A percentile compares a stretch with the other conserved stretches of the same genome.
Evolutionary conservation across 2,113 vertebrate genomes (phyloP).

Genomic region (Forbesichthys papilliferus): DNA sequence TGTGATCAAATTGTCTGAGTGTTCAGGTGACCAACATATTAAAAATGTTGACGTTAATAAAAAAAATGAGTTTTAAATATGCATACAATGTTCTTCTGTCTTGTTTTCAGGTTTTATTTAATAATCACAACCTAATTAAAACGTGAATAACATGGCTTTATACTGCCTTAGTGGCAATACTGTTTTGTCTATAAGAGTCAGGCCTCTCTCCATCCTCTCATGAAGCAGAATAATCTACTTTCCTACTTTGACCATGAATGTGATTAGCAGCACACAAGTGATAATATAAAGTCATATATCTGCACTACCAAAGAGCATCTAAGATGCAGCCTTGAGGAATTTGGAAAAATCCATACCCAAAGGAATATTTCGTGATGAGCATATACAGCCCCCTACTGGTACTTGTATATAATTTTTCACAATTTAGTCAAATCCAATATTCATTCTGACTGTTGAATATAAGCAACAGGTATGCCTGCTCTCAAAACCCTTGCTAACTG

Average conservation of each 20-base stretch:
- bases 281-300: slow-evolving; percentile 63
- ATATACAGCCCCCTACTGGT: slow-evolving; percentile 79
- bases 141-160: slow-evolving; percentile 18
- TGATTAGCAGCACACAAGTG: slow-evolving; percentile 72
- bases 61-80: too few species aligned
- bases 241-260: slow-evolving; percentile 72
- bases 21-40: neutral
- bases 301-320: slow-evolving; percentile 59
- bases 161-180: slow-evolving; percentile 35
- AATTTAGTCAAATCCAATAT: slow-evolving; percentile 45
- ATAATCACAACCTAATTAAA: too few species aligned
- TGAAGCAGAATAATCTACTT: slow-evolving; percentile 65
- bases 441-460: slow-evolving; percentile 64
- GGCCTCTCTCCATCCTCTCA: slow-evolving; percentile 46
- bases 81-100: too few species aligned
- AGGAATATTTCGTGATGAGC: slow-evolving; percentile 44
- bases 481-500: too few species aligned
- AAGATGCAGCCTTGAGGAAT: slow-evolving; percentile 70
- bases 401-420: slow-evolving; percentile 59
- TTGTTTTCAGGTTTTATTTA: neutral
- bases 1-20: neutral
- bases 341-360: slow-evolving; percentile 44
- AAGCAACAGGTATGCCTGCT: slow-evolving; percentile 64
- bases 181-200: slow-evolving; percentile 48
- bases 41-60: too few species aligned